These are phyloP conservation scores for Pelobates fuscus DNA, from an alignment of 2,113 vertebrate species.

Conservation along the genomic window DNA sequence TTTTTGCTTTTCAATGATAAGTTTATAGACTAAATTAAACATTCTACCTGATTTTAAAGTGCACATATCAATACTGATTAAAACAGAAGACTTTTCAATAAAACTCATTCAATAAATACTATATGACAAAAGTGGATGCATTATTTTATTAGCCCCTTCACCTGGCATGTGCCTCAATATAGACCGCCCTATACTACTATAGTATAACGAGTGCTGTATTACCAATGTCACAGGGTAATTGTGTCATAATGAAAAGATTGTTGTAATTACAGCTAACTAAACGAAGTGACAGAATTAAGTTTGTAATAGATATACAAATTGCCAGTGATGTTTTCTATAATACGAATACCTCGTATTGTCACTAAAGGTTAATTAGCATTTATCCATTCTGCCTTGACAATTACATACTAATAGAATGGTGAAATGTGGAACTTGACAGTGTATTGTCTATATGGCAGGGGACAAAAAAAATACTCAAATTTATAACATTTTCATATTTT, in stretches of 20 bases:
- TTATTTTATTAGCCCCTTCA: background rate
- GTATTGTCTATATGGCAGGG: background rate
- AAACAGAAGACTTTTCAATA: too few relatives aligned
- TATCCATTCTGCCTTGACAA: background rate
- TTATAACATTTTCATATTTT: too few relatives aligned
- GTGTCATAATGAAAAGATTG: background rate
- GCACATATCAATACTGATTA: too few relatives aligned
- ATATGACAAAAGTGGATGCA: background rate
- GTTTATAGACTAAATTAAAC: too few relatives aligned
- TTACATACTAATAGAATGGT: background rate
- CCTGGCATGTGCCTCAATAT: background rate
- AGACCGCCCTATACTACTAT: background rate
- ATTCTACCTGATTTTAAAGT: too few relatives aligned
- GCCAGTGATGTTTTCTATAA: background rate
- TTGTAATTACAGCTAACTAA: conserved; percentile 1
- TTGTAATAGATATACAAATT: conserved; percentile 1
- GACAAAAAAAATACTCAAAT: too few relatives aligned
- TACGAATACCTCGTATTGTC: background rate
- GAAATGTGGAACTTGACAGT: background rate
- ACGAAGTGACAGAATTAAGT: background rate
- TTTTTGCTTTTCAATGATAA: too few relatives aligned
- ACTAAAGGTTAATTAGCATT: background rate
- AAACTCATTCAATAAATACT: too few relatives aligned
- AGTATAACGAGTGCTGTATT: background rate
- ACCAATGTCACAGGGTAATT: background rate